A percentile compares a stretch with the other conserved stretches of the same genome.
Conservation (phyloP, 2,888 invertebrate genomes). For the Eulithis prunata region DNA sequence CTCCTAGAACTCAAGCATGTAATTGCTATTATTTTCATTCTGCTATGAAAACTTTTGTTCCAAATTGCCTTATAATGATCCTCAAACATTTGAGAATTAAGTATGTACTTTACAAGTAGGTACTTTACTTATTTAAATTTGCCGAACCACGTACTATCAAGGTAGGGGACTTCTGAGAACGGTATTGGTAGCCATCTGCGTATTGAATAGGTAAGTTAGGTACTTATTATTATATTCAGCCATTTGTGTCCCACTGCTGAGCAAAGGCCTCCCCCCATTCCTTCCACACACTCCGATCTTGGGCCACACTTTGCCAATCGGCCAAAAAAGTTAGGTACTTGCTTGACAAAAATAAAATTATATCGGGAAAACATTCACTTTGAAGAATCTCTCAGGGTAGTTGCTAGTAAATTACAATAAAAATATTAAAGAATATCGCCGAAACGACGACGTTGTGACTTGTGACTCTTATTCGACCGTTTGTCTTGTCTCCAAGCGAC, state of each 20-base stretch:
- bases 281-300: too few relatives aligned
- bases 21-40: constrained; percentile 28
- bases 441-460: background rate
- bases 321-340: too few relatives aligned
- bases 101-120: background rate
- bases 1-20: constrained; percentile 12
- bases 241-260: too few relatives aligned
- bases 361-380: too few relatives aligned
- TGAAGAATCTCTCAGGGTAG: background rate
- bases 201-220: too few relatives aligned
- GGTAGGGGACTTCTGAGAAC: constrained; percentile 1
- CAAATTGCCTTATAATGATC: constrained; percentile 24
- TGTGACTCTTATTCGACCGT: background rate
- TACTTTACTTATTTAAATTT: constrained; percentile 10
- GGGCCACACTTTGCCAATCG: too few relatives aligned
- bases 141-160: constrained; percentile 1
- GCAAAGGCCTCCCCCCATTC: too few relatives aligned
- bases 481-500: constrained; percentile 44
- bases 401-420: background rate
- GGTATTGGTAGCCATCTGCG: background rate
- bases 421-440: too few relatives aligned
- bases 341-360: too few relatives aligned
- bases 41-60: constrained; percentile 34
- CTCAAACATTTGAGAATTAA: constrained; percentile 7
- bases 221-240: too few relatives aligned